Conservation (phyloP, 2,113 vertebrate species). For the Bucco capensis region DNA sequence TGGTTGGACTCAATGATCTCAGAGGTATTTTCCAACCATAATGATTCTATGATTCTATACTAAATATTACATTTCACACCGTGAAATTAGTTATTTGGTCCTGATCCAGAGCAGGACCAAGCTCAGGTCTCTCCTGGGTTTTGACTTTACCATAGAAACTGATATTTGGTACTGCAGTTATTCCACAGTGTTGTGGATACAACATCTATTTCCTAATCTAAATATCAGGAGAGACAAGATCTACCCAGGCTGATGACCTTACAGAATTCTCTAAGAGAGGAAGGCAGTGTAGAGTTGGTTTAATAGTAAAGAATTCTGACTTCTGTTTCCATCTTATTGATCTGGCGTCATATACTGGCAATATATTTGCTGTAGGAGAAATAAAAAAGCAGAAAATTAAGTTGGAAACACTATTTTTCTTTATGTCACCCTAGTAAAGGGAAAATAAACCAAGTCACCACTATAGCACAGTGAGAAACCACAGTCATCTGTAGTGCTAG, state of each 20-base stretch:
- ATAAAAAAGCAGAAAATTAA: background rate
- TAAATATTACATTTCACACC: background rate
- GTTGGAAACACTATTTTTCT: background rate
- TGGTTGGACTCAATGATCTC: too few relatives aligned
- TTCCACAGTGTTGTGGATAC: background rate
- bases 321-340: background rate
- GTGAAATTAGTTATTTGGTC: background rate
- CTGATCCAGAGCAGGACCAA: background rate
- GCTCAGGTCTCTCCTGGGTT: background rate
- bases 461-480: background rate
- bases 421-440: background rate
- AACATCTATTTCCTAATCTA: background rate
- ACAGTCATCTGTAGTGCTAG: background rate
- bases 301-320: background rate
- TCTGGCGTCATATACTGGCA: background rate
- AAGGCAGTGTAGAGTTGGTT: background rate
- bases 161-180: background rate
- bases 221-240: background rate
- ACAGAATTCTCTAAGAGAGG: background rate
- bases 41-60: too few relatives aligned
- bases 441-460: background rate
- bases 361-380: background rate
- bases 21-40: too few relatives aligned
- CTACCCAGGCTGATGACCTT: background rate
- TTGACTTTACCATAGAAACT: background rate